Percentiles rank a stretch among this genome's conserved stretches.
These are phyloP conservation scores for Catocala nupta DNA, from an alignment of 2,888 invertebrate species.

Conservation along the genomic window DNA sequence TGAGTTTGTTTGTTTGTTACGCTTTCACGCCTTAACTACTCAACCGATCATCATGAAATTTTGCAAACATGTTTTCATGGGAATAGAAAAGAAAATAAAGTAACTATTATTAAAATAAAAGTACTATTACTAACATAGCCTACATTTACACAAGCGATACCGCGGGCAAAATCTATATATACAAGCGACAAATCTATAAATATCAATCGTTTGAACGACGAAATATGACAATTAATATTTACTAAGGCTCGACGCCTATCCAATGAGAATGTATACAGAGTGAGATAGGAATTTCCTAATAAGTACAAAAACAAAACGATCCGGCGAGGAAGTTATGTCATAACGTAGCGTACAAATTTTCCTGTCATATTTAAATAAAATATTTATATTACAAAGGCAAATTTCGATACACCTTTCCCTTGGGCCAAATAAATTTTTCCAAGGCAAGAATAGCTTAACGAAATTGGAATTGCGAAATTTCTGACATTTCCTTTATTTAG, in stretches of 20 bases:
- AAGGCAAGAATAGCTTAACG: not conserved
- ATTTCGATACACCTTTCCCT: not conserved
- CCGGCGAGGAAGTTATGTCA: not conserved
- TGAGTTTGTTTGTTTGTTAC: too few species aligned
- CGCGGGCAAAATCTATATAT: not conserved
- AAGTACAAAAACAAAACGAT: not conserved
- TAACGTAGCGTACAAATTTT: conserved; percentile 3
- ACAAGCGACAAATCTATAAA: not conserved
- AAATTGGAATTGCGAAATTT: conserved; percentile 3
- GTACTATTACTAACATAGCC: too few species aligned
- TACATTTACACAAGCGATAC: too few species aligned
- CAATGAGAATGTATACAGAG: not conserved
- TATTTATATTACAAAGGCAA: conserved; percentile 1
- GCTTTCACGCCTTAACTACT: too few species aligned
- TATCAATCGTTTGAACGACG: not conserved
- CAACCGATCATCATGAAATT: too few species aligned
- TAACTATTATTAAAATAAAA: too few species aligned
- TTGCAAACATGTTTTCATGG: too few species aligned
- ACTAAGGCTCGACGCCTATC: not conserved
- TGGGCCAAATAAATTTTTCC: conserved; percentile 2
- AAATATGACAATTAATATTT: conserved; percentile 1
- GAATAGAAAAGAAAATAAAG: too few species aligned
- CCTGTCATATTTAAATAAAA: conserved; percentile 2
- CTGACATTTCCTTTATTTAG: too few species aligned
- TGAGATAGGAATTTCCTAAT: not conserved